phyloP scores from a whole-genome alignment of 2,888 invertebrate species.

The Neoascia interrupta region DNA sequence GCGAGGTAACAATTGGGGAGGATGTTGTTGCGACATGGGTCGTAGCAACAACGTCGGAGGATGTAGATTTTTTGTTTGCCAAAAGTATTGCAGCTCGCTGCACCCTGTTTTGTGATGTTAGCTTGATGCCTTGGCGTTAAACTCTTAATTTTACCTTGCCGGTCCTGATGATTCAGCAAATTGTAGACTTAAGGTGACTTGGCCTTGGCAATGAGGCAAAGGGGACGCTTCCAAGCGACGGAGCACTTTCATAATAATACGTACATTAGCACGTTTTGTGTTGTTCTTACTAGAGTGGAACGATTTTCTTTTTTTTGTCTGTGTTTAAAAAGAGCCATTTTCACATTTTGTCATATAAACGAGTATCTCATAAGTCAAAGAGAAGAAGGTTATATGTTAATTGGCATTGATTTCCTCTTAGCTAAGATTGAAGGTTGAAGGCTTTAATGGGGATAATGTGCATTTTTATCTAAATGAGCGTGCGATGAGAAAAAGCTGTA shows the following conservation, averaged over 20 bases:
- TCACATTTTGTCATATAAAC: too few species aligned
- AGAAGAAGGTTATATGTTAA: constrained; percentile 10
- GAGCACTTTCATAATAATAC: constrained; percentile 49
- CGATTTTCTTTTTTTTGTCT: too few species aligned
- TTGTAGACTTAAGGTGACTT: constrained; percentile 29
- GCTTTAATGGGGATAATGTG: neutral
- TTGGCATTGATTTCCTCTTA: constrained; percentile 40
- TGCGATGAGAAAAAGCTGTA: neutral
- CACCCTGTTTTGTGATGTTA: constrained; percentile 34
- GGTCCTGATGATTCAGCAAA: constrained; percentile 8
- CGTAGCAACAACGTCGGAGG: constrained; percentile 58
- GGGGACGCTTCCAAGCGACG: constrained; percentile 41
- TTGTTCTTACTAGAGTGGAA: constrained; percentile 20
- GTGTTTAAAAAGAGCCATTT: too few species aligned
- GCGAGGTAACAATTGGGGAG: constrained; percentile 25
- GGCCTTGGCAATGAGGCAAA: constrained; percentile 56
- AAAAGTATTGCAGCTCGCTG: too few species aligned
- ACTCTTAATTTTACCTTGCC: neutral
- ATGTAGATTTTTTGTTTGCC: too few species aligned
- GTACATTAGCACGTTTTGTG: constrained; percentile 27
- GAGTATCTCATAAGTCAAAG: constrained; percentile 12
- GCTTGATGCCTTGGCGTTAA: too few species aligned
- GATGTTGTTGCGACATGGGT: constrained; percentile 45
- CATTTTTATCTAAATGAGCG: neutral
- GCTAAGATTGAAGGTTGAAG: constrained; percentile 5